Evolutionary conservation across 1,140 invertebrate genomes (phyloP), one percentile per base, ranked within the genome.

Genomic region (Planococcus citri): DNA sequence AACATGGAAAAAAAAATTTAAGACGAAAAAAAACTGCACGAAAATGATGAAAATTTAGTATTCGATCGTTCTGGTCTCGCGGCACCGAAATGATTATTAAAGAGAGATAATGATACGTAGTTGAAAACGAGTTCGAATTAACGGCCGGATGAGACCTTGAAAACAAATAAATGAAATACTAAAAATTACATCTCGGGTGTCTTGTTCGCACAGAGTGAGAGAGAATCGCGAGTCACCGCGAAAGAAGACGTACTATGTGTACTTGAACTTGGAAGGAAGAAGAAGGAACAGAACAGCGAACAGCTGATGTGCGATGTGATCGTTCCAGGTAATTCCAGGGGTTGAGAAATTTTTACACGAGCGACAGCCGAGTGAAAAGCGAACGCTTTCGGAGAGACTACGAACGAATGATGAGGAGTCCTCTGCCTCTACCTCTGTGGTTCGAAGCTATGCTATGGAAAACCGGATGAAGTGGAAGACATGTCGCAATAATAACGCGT

Each of bases 401-500:
- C 12, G 60, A 64, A 64, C 60, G 60, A 51, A 51, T 51, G 41
- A n/a, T n/a, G n/a, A n/a, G n/a, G n/a, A 51, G 41, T 51, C 41
- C n/a, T 51, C 17, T 20, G 41, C 12, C 6, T 51, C 33, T 37
- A 6, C 14, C 33, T 8, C 6, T 14, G 33, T 37, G 33, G 33
- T 37, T n/a, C 10, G 41, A 51, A 51, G 41, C 12, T 51, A 64
- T 20, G 41, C 12, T 51, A 64, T 20, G 60, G 25, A 64, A 64
- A 64, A 64, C 60, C 60, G 60, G 60, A 64, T 64, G 60, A 64
- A 64, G 60, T 64, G 22, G 60, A 64, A 27, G 60, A 64, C 60
- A 64, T 64, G 60, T 64, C 60, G 60, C 60, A 64, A 64, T 64
- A 64, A 64, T 64, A 64, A 64, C 60, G 60, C 60, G 60, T 64